Conservation (phyloP, 2,797 vertebrate genomes). For the Mallotus villosus region DNA sequence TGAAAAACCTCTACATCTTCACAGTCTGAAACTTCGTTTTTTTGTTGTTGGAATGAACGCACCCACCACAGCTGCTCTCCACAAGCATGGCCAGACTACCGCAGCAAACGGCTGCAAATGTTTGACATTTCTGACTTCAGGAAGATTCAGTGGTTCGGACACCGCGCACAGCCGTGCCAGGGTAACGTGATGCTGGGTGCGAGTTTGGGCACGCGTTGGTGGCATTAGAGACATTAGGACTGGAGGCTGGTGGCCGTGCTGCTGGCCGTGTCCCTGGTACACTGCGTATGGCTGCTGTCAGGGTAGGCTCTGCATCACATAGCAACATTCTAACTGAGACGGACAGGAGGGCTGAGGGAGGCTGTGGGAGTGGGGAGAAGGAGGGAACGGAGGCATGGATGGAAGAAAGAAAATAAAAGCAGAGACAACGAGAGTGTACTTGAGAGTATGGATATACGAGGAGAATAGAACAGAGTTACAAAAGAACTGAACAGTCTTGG, state of each 20-base stretch:
- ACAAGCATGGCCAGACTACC: constrained; percentile 71
- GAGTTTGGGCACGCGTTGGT: constrained; percentile 28
- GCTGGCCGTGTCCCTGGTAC: no score
- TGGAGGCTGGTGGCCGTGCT: neutral
- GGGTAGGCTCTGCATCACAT: no score
- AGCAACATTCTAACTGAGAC: neutral
- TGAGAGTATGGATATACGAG: no score
- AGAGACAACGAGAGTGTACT: neutral
- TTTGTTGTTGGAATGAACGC: constrained; percentile 65
- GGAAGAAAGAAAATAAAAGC: neutral
- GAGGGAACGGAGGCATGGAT: constrained; percentile 1
- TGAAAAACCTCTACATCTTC: neutral
- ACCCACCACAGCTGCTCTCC: constrained; percentile 71
- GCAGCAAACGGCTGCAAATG: constrained; percentile 55
- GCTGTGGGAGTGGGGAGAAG: constrained; percentile 15
- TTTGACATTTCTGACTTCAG: constrained; percentile 52
- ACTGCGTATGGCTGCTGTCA: no score
- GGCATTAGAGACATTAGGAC: constrained; percentile 34
- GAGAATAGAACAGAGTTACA: neutral
- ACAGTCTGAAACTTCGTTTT: neutral
- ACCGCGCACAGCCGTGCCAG: neutral
- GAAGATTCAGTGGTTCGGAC: constrained; percentile 23
- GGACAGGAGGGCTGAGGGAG: constrained; percentile 12
- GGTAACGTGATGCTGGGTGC: constrained; percentile 1
- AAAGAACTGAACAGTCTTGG: neutral